Evolutionary conservation across 2,113 vertebrate genomes (phyloP), one percentile per base, ranked within the genome.

Genomic region (Poeciliopsis occidentalis): DNA sequence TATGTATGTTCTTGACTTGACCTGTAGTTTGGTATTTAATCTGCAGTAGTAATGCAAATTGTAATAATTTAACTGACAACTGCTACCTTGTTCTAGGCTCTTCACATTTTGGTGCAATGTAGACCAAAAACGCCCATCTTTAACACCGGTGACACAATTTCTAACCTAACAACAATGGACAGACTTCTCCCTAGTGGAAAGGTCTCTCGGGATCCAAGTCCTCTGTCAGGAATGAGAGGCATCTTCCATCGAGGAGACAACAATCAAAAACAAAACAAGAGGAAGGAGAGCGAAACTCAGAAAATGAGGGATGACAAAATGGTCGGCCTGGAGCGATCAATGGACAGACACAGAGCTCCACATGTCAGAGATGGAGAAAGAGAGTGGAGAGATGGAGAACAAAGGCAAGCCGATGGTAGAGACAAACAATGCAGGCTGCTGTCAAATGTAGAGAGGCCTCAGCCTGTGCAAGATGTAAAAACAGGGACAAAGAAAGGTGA

Each of bases 61-160:
- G 47, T 1, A 78, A 54, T 69, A 66, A 67, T 24, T n/a, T 63
- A 31, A 66, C 27, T 76, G 13, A 71, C 34, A 15, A 17, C 31
- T 39, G 37, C 54, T 77, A n/a, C 34, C 78, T 1, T 89, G 62
- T 89, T 87, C 73, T 73, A 94, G 94, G 87, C 88, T 89, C 70
- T 87, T 64, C 87, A 87, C 81, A 88, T 69, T 84, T 88, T 94
- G 89, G 73, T 84, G 81, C 75, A 60, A 95, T 94, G 93, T 92
- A 86, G 76, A 94, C 91, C 68, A 92, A 90, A 90, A 89, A 85
- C 4, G 66, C 82, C 82, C 87, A 91, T 75, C 76, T 82, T 84
- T 85, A 86, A 71, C 77, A 62, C 79, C 31, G 85, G 86, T 72
- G 86, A 93, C 75, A 86, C 85, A 64, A 47, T 86, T 73, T 81